phyloP scores from a whole-genome alignment of 2,888 invertebrate species.

The Melanostoma mellinum region DNA sequence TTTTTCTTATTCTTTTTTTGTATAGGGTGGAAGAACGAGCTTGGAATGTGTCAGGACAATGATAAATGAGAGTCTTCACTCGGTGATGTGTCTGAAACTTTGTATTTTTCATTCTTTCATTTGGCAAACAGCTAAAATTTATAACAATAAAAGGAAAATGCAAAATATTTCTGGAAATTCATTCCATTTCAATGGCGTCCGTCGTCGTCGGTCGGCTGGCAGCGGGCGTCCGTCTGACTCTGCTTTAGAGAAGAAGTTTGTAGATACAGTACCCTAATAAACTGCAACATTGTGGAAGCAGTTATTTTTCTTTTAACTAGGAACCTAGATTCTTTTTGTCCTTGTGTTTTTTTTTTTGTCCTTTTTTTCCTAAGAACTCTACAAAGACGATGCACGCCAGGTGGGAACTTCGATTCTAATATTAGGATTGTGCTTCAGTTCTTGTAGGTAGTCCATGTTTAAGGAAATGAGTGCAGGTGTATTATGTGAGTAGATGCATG shows the following conservation, averaged over 20 bases:
- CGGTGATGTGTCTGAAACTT: conserved; percentile 23
- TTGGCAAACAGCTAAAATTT: background rate
- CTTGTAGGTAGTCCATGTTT: too few species aligned
- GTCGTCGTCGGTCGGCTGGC: background rate
- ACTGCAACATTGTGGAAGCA: conserved; percentile 40
- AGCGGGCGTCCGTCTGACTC: too few species aligned
- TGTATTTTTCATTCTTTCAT: conserved; percentile 32
- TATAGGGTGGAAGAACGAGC: background rate
- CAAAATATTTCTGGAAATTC: conserved; percentile 58
- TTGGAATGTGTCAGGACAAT: conserved; percentile 53
- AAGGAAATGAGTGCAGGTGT: too few species aligned
- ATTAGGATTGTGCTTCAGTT: too few species aligned
- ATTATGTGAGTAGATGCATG: too few species aligned
- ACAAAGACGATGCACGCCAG: too few species aligned
- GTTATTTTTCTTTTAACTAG: conserved; percentile 7
- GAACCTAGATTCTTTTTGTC: too few species aligned
- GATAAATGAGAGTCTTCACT: conserved; percentile 59
- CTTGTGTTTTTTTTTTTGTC: too few species aligned
- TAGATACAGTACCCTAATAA: conserved; percentile 46
- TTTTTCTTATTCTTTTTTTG: background rate
- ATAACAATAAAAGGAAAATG: conserved; percentile 42
- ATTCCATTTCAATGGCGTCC: conserved; percentile 40
- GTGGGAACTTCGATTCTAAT: too few species aligned
- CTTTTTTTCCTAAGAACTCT: too few species aligned
- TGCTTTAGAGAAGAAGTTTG: too few species aligned